Evolutionary conservation across 2,888 invertebrate genomes (phyloP).

Genomic region (Orthosia cruda): DNA sequence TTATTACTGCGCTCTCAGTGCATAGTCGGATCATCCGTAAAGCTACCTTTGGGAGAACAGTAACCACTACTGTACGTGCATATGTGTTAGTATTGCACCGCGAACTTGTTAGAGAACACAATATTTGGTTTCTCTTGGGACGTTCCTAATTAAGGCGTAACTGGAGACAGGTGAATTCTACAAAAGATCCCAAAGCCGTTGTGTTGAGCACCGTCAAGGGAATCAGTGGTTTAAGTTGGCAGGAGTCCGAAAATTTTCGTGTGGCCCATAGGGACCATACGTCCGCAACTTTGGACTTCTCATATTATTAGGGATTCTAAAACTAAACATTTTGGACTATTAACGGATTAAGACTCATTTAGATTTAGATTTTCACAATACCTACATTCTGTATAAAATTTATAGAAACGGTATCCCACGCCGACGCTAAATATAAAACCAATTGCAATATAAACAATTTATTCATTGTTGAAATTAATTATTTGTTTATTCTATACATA

Average conservation of each 20-base stretch:
- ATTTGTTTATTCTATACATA: constrained; percentile 30
- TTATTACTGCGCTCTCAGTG: neutral
- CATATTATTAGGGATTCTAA: neutral
- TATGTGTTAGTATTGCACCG: neutral
- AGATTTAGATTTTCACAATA: neutral
- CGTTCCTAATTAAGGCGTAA: no score
- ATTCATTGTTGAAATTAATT: neutral
- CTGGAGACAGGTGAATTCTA: neutral
- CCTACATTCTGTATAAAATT: neutral
- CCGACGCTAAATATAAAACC: neutral
- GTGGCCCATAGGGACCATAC: neutral
- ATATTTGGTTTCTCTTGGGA: neutral
- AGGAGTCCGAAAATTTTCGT: neutral
- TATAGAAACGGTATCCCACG: constrained; percentile 3
- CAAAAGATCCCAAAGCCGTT: neutral
- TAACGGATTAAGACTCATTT: neutral
- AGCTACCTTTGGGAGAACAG: neutral
- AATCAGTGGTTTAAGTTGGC: neutral
- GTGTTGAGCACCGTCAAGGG: neutral
- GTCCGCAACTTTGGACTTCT: neutral
- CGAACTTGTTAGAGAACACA: neutral
- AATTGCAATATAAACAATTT: constrained; percentile 12
- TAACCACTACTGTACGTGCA: no score
- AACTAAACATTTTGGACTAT: no score
- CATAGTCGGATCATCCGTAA: neutral